A percentile compares a stretch with the other conserved stretches of the same genome.
phyloP scores from a whole-genome alignment of 37 sponge, comb jelly and placozoan genomes.

The Petrosia ficiformis region DNA sequence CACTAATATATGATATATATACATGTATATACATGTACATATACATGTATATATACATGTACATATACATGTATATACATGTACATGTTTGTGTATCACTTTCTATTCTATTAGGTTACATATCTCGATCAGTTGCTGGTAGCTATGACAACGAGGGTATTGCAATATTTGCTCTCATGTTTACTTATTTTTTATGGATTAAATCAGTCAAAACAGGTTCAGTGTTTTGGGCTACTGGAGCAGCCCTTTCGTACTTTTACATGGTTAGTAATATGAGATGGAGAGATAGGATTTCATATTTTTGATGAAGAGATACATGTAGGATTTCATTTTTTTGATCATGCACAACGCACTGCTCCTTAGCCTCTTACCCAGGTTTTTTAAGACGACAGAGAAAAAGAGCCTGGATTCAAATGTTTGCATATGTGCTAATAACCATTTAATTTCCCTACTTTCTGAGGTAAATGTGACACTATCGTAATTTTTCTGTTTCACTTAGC shows the following conservation, averaged over 20 bases:
- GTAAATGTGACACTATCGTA: too few relatives aligned
- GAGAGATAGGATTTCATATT: neutral
- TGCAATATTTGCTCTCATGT: slow-evolving; percentile 98
- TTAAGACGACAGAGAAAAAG: too few relatives aligned
- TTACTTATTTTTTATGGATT: slow-evolving; percentile 98
- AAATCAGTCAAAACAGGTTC: slow-evolving; percentile 96
- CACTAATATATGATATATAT: too few relatives aligned
- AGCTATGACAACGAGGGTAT: slow-evolving; percentile 99
- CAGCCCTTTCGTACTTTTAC: slow-evolving; percentile 97
- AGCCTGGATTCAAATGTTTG: too few relatives aligned
- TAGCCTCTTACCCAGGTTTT: too few relatives aligned
- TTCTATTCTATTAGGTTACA: slow-evolving; percentile 75
- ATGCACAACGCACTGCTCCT: neutral
- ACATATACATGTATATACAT: neutral
- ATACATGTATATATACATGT: neutral
- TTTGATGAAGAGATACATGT: neutral
- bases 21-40: neutral
- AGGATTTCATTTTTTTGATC: neutral
- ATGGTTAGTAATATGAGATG: slow-evolving; percentile 93
- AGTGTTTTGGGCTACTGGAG: slow-evolving; percentile 86
- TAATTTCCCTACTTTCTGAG: too few relatives aligned
- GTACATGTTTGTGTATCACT: neutral
- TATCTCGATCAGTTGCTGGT: slow-evolving; percentile 99
- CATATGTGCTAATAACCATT: too few relatives aligned
- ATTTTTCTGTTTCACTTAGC: too few relatives aligned